Conservation (phyloP, 37 sponge, comb jelly and placozoan species). For the Ianthella basta region DNA sequence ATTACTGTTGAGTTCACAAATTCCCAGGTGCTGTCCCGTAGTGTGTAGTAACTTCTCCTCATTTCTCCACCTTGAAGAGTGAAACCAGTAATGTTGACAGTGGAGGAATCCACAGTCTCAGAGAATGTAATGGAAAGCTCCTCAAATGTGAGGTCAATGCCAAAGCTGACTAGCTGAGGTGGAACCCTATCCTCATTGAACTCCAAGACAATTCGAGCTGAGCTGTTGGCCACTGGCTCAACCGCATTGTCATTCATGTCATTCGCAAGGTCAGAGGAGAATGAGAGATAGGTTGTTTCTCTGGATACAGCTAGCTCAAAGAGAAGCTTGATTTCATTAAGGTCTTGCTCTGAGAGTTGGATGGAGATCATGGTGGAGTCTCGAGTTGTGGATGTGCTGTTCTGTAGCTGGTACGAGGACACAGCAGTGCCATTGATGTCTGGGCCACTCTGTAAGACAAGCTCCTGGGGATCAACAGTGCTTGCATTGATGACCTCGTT, state of each 20-base stretch:
- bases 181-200: conserved; percentile 46
- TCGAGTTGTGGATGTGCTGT: conserved; percentile 38
- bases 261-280: conserved; percentile 39
- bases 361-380: conserved; percentile 69
- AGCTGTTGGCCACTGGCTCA: conserved; percentile 18
- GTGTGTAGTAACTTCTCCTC: conserved; percentile 29
- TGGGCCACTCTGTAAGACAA: conserved; percentile 50
- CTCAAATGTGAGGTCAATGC: conserved; percentile 75
- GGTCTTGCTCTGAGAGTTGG: conserved; percentile 51
- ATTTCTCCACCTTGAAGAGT: conserved; percentile 57
- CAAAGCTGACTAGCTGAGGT: conserved; percentile 70
- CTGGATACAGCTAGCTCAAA: conserved; percentile 46
- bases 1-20: conserved; percentile 53
- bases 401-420: conserved; percentile 40
- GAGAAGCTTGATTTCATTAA: conserved; percentile 70
- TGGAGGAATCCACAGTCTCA: conserved; percentile 83
- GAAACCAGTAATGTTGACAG: conserved; percentile 63
- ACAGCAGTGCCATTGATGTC: conserved; percentile 31
- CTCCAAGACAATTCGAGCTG: neutral
- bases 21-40: conserved; percentile 59
- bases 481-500: conserved; percentile 79
- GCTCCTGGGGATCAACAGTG: conserved; percentile 55
- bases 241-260: conserved; percentile 85
- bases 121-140: conserved; percentile 68
- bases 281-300: conserved; percentile 65